phyloP scores from a whole-genome alignment of 1,140 invertebrate species.

The Dendroctonus valens region DNA sequence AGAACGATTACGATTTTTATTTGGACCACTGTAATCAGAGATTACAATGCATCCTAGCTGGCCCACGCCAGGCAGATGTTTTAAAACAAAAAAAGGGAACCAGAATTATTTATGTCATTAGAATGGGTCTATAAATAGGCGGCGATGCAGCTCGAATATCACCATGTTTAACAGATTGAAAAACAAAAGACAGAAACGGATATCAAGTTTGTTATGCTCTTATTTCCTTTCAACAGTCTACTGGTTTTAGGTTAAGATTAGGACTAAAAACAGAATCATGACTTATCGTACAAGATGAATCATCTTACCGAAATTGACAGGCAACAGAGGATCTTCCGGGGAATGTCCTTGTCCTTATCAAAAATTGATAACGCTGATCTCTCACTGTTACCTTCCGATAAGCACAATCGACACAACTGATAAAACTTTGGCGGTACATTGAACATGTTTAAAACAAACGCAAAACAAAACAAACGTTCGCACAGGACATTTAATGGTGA shows the following conservation, averaged over 20 bases:
- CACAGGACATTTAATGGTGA: slow-evolving; percentile 41
- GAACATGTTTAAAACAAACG: slow-evolving; percentile 58
- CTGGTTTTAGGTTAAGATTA: slow-evolving; percentile 34
- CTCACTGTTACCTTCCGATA: slow-evolving; percentile 43
- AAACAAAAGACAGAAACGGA: slow-evolving; percentile 32
- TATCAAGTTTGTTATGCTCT: slow-evolving; percentile 17
- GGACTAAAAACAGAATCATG: slow-evolving; percentile 34
- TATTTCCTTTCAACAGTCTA: slow-evolving; percentile 19
- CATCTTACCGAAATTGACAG: slow-evolving; percentile 52
- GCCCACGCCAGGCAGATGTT: slow-evolving; percentile 43
- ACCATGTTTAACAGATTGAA: neutral
- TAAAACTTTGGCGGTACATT: slow-evolving; percentile 66
- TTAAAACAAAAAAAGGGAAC: slow-evolving; percentile 39
- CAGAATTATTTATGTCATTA: slow-evolving; percentile 39
- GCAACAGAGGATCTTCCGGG: slow-evolving; percentile 53
- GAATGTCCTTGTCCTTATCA: slow-evolving; percentile 47
- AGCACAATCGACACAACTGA: slow-evolving; percentile 65
- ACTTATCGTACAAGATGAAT: slow-evolving; percentile 36
- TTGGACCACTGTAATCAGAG: slow-evolving; percentile 38
- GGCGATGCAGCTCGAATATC: slow-evolving; percentile 12
- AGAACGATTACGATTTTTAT: slow-evolving; percentile 30
- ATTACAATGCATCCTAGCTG: slow-evolving; percentile 35
- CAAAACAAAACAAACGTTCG: slow-evolving; percentile 45
- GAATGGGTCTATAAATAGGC: slow-evolving; percentile 28
- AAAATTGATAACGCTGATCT: slow-evolving; percentile 41